A percentile compares a stretch with the other conserved stretches of the same genome.
phyloP scores from a whole-genome alignment of 2,888 invertebrate species.

The Gymnoscelis rufifasciata region DNA sequence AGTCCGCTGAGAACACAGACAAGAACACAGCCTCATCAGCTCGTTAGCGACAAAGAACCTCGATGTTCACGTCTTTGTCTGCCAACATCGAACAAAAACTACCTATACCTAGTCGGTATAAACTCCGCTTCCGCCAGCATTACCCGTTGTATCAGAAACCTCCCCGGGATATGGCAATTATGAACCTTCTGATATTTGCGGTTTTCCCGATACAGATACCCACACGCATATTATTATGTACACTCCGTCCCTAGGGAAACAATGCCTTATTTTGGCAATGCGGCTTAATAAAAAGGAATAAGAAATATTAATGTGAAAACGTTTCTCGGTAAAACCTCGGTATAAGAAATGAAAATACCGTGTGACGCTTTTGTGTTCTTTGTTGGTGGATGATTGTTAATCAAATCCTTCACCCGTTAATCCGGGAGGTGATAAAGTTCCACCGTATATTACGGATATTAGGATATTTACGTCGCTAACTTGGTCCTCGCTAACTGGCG shows the following conservation, averaged over 20 bases:
- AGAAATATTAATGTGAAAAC: constrained; percentile 21
- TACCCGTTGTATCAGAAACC: constrained; percentile 25
- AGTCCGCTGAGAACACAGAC: constrained; percentile 7
- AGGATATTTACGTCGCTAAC: constrained; percentile 31
- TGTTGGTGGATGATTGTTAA: constrained; percentile 35
- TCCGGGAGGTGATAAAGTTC: constrained; percentile 35
- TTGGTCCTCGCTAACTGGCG: constrained; percentile 20
- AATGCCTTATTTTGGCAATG: constrained; percentile 24
- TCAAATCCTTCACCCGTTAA: constrained; percentile 36
- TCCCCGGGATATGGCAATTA: constrained; percentile 32
- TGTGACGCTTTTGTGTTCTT: constrained; percentile 23
- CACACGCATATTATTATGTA: constrained; percentile 19
- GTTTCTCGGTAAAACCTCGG: constrained; percentile 10
- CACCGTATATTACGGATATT: constrained; percentile 32
- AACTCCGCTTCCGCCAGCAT: constrained; percentile 31
- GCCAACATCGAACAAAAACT: constrained; percentile 45
- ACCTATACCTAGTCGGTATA: constrained; percentile 18
- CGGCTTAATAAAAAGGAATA: constrained; percentile 16
- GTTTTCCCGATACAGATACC: constrained; percentile 17
- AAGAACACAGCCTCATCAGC: constrained; percentile 42
- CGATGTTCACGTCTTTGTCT: constrained; percentile 48
- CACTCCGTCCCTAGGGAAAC: constrained; percentile 22
- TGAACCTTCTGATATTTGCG: constrained; percentile 31
- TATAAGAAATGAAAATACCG: constrained; percentile 11
- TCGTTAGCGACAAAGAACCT: constrained; percentile 55